Evolutionary conservation across 2,113 vertebrate genomes (phyloP).

Genomic region (Antechinus flavipes): DNA sequence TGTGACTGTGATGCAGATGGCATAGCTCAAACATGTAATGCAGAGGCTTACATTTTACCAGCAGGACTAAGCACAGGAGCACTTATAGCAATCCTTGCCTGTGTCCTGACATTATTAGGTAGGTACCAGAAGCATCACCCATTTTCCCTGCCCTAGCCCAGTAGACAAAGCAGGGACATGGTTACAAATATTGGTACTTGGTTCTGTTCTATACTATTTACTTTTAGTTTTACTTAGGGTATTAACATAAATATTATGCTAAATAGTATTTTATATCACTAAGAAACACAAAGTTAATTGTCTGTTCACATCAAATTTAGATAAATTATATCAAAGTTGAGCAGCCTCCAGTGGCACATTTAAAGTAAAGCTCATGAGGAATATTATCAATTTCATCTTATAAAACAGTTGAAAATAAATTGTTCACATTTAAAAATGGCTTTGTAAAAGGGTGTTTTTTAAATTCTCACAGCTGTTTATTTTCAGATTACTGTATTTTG

Average conservation of each 20-base stretch:
- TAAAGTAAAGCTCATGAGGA: constrained; percentile 16
- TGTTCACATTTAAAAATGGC: not conserved
- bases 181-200: rapidly evolving
- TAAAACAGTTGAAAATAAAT: not conserved
- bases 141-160: rapidly evolving
- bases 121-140: constrained; percentile 74
- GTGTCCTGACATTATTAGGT: constrained; percentile 95
- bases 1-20: constrained; percentile 94
- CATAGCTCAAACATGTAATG: constrained; percentile 92
- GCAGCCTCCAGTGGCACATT: rapidly evolving
- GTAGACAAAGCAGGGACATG: rapidly evolving
- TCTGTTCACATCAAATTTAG: not conserved
- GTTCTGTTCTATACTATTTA: not conserved
- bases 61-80: constrained; percentile 96
- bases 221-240: not conserved
- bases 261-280: not conserved
- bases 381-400: not conserved
- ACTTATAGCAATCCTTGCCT: constrained; percentile 94
- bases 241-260: not conserved
- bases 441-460: not conserved
- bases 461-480: not conserved
- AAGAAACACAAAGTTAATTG: not conserved
- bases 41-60: constrained; percentile 92
- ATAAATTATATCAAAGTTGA: constrained; percentile 1
- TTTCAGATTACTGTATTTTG: not conserved